Conservation (phyloP, 2,797 vertebrate species). For the Gymnoscopelus microlampas region DNA sequence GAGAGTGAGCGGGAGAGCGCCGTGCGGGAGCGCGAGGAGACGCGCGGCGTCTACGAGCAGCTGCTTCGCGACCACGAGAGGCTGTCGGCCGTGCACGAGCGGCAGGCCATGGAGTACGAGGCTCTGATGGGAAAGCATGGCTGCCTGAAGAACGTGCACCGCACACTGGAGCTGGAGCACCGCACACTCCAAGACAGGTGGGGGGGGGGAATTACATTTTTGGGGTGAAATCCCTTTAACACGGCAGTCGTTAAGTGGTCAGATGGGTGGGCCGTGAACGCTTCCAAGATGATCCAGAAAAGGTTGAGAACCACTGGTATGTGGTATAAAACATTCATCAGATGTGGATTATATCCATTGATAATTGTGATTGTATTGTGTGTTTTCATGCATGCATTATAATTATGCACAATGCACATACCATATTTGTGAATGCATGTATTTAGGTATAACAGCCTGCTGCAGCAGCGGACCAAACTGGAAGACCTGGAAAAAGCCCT, state of each 20-base stretch:
- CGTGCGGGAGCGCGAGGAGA: slow-evolving; percentile 85
- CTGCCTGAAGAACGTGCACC: slow-evolving; percentile 89
- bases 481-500: slow-evolving; percentile 90
- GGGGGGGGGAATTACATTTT: background rate
- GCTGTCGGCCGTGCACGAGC: slow-evolving; percentile 89
- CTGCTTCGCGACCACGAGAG: slow-evolving; percentile 91
- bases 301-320: too few species aligned
- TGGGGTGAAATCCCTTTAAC: background rate
- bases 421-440: background rate
- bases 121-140: slow-evolving; percentile 90
- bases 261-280: too few species aligned
- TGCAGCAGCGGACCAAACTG: slow-evolving; percentile 88
- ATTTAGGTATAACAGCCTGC: slow-evolving; percentile 87
- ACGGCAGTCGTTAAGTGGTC: too few species aligned
- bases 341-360: too few species aligned
- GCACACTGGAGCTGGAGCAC: slow-evolving; percentile 91
- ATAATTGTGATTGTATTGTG: background rate
- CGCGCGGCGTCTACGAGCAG: slow-evolving; percentile 87
- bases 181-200: slow-evolving; percentile 92
- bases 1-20: slow-evolving; percentile 87
- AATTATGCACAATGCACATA: too few species aligned
- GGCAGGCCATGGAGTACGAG: slow-evolving; percentile 89
- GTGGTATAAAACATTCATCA: too few species aligned
- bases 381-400: background rate
- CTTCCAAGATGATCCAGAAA: too few species aligned